phyloP scores from a whole-genome alignment of 2,888 invertebrate genomes.

The Scrobipalpa atriplicella region DNA sequence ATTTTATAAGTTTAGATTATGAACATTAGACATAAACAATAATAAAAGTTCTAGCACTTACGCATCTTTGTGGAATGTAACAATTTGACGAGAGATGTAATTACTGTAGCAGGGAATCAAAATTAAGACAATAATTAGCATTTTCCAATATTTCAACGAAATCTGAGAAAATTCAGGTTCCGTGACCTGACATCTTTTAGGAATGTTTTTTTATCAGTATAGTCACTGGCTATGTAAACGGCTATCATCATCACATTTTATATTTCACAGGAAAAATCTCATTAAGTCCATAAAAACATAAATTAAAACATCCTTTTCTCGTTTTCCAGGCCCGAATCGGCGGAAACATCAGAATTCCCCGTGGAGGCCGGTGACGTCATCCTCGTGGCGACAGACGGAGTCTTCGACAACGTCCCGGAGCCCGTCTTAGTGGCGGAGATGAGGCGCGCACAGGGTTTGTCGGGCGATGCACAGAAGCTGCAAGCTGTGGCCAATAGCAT shows the following conservation, averaged over 20 bases:
- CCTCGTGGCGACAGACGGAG: constrained; percentile 97
- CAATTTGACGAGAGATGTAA: too few species aligned
- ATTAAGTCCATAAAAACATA: background rate
- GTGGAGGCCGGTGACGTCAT: constrained; percentile 97
- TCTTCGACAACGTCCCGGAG: constrained; percentile 99
- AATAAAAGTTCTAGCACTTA: too few species aligned
- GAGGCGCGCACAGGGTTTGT: constrained; percentile 80
- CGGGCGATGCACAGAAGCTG: constrained; percentile 86
- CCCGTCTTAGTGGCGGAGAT: constrained; percentile 94
- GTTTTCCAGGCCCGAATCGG: constrained; percentile 91
- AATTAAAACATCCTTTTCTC: background rate
- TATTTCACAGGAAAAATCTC: background rate
- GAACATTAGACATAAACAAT: too few species aligned
- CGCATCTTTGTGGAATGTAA: too few species aligned
- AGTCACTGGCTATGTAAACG: background rate
- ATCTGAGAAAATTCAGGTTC: too few species aligned
- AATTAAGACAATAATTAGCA: too few species aligned
- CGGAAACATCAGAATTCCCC: constrained; percentile 93
- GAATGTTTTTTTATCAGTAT: too few species aligned
- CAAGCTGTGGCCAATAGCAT: constrained; percentile 97
- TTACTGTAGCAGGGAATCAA: too few species aligned
- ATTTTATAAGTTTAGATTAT: too few species aligned
- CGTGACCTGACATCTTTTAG: too few species aligned
- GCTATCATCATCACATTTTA: background rate
- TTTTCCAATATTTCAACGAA: too few species aligned